Evolutionary conservation across 2,113 vertebrate species (phyloP).

Genomic region (Dinomys branickii): DNA sequence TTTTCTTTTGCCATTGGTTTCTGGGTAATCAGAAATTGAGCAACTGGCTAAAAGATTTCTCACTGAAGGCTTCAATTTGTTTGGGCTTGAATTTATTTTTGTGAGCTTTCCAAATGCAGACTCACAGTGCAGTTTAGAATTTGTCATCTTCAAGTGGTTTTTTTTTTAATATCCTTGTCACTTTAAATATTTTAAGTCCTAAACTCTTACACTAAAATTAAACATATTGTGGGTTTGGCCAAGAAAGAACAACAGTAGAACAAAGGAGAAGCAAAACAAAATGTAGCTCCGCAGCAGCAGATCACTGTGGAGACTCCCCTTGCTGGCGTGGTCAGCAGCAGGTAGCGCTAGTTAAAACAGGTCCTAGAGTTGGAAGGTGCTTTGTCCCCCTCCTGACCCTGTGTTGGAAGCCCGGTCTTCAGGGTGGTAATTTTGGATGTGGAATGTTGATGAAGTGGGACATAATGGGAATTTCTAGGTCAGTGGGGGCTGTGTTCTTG

Average conservation of each 20-base stretch:
- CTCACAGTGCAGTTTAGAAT: neutral
- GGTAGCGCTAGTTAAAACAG: neutral
- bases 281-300: neutral
- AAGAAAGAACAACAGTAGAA: neutral
- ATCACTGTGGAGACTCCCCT: neutral
- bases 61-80: neutral
- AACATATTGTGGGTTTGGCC: neutral
- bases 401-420: neutral
- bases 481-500: neutral
- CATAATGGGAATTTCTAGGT: neutral
- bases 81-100: neutral
- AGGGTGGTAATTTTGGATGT: neutral
- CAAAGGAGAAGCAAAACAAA: neutral
- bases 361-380: neutral
- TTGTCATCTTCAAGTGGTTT: neutral
- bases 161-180: neutral
- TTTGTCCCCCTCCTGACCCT: neutral
- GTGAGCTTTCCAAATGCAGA: neutral
- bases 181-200: neutral
- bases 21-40: neutral
- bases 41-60: neutral
- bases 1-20: neutral
- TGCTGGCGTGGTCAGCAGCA: neutral
- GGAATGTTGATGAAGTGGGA: neutral
- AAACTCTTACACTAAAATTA: neutral